Percentiles rank a stretch among this genome's conserved stretches.
These are phyloP conservation scores for Delphinus delphis DNA, from an alignment of 2,113 vertebrate species.

Conservation along the genomic window DNA sequence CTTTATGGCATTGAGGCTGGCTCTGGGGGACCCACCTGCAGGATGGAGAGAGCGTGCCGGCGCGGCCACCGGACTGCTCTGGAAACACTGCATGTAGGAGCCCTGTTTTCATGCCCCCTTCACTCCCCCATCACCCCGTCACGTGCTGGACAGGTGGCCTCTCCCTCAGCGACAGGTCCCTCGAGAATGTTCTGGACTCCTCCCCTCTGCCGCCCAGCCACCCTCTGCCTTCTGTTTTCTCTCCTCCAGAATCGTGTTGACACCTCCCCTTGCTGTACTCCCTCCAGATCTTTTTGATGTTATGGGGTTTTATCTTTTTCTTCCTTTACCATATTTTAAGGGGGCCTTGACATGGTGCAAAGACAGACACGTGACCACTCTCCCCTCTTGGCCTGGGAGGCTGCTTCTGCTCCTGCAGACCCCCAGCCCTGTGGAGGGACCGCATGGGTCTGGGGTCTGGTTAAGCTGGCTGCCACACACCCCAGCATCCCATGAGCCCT, in stretches of 20 bases:
- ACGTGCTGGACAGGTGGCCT: too few species aligned
- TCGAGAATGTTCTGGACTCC: accelerated
- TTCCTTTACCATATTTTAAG: neutral
- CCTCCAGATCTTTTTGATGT: neutral
- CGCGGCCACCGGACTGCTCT: neutral
- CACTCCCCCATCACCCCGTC: neutral
- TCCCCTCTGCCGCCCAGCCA: neutral
- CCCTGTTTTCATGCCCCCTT: neutral
- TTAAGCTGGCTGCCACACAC: too few species aligned
- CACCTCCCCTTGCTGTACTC: neutral
- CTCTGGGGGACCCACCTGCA: neutral
- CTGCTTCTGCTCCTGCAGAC: too few species aligned
- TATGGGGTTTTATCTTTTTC: neutral
- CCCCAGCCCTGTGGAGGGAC: neutral
- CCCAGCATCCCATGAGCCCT: neutral
- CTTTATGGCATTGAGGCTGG: neutral
- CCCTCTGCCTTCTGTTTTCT: neutral
- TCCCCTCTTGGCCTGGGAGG: too few species aligned
- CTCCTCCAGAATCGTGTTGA: neutral
- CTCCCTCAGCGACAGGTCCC: neutral
- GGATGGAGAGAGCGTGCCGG: accelerated
- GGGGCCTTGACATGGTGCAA: neutral
- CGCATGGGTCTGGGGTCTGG: neutral
- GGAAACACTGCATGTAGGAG: neutral
- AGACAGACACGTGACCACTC: accelerated